Base-by-base conservation (phyloP, 2,888 invertebrate genomes). In the Drymonia ruficornis region DNA sequence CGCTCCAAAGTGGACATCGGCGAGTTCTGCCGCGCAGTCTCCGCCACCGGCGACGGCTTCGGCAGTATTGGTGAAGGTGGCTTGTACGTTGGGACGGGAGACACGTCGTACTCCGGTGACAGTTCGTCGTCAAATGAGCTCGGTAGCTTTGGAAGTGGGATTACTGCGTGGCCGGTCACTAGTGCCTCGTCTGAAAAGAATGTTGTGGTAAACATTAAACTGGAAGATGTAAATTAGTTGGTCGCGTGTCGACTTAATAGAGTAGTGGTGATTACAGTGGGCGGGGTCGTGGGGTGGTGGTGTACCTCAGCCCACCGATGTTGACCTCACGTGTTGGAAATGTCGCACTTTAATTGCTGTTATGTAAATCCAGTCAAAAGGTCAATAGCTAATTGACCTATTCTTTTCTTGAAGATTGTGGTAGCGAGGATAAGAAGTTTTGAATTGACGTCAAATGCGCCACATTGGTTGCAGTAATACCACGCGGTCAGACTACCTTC, bases 71-170 rank as follows among this genome's bases (percentile, higher is more conserved):
- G 90, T 0, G 90, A 88, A 0, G 89, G 87, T 3, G 89, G 79
- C 15, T 71, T 73, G 72, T 88, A 89, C 1, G 84, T 81, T 7
- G 89, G 82, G 0, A 69, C 74, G 2, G 86, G 85, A 0, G 74
- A 68, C 0, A 68, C 56, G 31, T 87, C 86, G 69, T 85, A 86
- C 50, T 91, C 89, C 0, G 90, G 91, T 15, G 90, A 84, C 1
- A 76, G 62, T 15, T 80, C 81, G 28, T 84, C 89, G 63, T 88
- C 87, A 60, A 93, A 93, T 16, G 93, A 93, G 68, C 93, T 94
- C 1, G 94, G 94, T 29, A 94, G 80, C 66, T 94, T 94, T 45
- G 95, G 95, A 52, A 96, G 81, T 0, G 95, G 94, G 55, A 95
- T 94, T 5, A 95, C 94, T 2, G 94, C 89, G 65, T 94, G 94